These are phyloP conservation scores for Protaetia brevitarsis DNA, from an alignment of 1,140 invertebrate species.

Conservation along the genomic window DNA sequence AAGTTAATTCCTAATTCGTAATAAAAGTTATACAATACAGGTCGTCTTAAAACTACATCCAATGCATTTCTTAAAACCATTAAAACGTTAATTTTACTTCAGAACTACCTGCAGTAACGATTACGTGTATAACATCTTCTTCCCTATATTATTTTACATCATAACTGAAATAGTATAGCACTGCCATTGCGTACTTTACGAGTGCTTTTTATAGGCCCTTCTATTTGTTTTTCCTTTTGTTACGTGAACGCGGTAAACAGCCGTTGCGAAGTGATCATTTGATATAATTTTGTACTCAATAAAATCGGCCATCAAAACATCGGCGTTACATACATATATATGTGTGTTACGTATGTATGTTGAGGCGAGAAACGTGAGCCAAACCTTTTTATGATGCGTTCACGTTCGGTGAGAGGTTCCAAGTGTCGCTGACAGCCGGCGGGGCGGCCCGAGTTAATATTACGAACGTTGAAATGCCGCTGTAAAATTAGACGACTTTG, in stretches of 20 bases:
- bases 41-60: no score
- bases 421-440: background rate
- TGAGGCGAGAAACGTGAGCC: background rate
- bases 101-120: background rate
- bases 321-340: no score
- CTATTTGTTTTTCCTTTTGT: background rate
- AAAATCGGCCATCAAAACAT: conserved; percentile 4
- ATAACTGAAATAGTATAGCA: background rate
- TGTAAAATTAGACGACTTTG: conserved; percentile 16
- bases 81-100: no score
- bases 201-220: background rate
- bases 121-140: background rate
- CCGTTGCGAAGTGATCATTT: conserved; percentile 15
- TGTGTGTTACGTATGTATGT: no score
- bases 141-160: background rate
- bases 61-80: no score
- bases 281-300: conserved; percentile 10
- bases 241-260: conserved; percentile 11
- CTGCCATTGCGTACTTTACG: background rate
- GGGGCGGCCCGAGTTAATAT: background rate
- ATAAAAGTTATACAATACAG: no score
- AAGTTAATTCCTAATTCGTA: no score
- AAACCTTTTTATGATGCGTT: conserved; percentile 4
- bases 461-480: background rate
- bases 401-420: background rate